Conservation (phyloP, 2,113 vertebrate genomes). For the Isichthys henryi region DNA sequence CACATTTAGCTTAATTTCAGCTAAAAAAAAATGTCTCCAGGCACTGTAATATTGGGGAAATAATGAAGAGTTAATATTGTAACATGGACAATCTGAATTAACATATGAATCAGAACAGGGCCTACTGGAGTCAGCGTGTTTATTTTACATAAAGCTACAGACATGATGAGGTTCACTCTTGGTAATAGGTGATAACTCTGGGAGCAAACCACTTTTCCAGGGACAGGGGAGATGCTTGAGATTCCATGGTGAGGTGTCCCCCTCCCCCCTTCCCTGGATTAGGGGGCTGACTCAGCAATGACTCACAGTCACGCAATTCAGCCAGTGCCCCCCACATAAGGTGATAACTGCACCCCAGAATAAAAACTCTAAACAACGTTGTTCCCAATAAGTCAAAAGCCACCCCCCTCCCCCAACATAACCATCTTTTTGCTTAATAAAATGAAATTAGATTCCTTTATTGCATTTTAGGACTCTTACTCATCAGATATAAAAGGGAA, state of each 20-base stretch:
- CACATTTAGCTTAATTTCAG: background rate
- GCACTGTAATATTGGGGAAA: background rate
- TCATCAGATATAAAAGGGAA: background rate
- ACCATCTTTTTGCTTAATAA: background rate
- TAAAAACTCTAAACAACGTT: background rate
- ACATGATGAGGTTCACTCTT: background rate
- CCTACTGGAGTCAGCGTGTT: background rate
- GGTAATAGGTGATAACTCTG: background rate
- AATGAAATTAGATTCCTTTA: background rate
- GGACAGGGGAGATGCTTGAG: conserved; percentile 30
- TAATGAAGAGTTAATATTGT: background rate
- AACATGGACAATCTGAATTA: background rate
- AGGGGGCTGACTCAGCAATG: conserved; percentile 33
- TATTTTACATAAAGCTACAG: background rate
- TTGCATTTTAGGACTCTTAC: background rate
- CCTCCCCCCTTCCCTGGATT: conserved; percentile 17
- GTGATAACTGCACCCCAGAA: background rate
- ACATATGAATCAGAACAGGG: background rate
- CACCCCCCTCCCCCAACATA: background rate
- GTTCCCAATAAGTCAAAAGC: background rate
- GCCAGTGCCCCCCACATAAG: background rate
- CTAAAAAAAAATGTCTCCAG: background rate
- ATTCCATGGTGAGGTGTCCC: conserved; percentile 23
- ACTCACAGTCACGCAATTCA: conserved; percentile 18
- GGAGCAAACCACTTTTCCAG: background rate